These are phyloP conservation scores for Aphaenogaster rudis DNA, from an alignment of 1,140 invertebrate genomes.

Conservation along the genomic window DNA sequence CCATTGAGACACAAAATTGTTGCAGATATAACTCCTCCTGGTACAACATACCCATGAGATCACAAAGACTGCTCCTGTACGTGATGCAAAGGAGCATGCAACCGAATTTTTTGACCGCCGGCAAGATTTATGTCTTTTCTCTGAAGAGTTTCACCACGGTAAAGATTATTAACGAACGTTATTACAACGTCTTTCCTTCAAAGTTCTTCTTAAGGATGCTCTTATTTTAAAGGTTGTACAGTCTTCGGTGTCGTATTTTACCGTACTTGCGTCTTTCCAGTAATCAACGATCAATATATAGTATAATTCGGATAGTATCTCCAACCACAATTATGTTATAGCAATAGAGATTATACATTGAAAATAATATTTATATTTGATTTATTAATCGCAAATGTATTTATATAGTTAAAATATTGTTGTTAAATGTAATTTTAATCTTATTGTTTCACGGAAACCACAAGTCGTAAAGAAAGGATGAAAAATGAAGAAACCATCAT, in stretches of 20 bases:
- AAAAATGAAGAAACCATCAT: no score
- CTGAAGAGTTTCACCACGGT: constrained; percentile 15
- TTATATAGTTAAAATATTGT: background rate
- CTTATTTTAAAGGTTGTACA: constrained; percentile 21
- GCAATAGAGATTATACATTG: background rate
- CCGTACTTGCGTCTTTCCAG: constrained; percentile 14
- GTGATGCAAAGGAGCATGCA: background rate
- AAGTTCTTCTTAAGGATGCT: background rate
- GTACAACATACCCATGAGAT: background rate
- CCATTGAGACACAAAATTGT: background rate
- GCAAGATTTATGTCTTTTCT: constrained; percentile 25
- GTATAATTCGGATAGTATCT: background rate
- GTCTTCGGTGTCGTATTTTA: constrained; percentile 49
- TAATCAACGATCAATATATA: background rate
- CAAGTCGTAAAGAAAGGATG: no score
- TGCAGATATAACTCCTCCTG: background rate
- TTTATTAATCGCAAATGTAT: background rate
- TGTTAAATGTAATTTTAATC: background rate
- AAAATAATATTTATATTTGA: background rate
- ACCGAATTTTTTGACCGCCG: background rate
- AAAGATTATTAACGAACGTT: background rate
- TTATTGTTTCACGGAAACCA: background rate
- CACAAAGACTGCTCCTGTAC: background rate
- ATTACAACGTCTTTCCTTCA: no score
- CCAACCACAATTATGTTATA: background rate